A percentile compares a stretch with the other conserved stretches of the same genome.
Conservation (phyloP, 2,888 invertebrate genomes). For the Andricus curvator region DNA sequence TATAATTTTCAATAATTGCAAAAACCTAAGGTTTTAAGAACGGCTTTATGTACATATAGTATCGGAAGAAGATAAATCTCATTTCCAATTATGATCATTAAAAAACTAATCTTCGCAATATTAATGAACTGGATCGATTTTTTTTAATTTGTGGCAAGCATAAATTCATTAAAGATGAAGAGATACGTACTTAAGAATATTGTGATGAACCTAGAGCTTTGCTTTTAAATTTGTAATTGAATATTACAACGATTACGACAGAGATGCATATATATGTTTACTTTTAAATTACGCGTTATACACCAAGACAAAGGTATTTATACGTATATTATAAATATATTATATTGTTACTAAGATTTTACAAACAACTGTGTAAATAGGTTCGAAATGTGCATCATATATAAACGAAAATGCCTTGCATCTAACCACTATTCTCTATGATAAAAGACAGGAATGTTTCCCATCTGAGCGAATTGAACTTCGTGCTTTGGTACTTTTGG, state of each 20-base stretch:
- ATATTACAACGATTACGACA: slow-evolving; percentile 39
- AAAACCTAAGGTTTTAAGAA: too few relatives aligned
- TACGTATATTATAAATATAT: slow-evolving; percentile 47
- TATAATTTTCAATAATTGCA: not conserved
- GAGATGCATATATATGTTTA: slow-evolving; percentile 43
- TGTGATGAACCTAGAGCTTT: slow-evolving; percentile 35
- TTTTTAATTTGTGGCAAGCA: not conserved
- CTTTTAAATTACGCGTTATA: slow-evolving; percentile 45
- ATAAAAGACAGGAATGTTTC: slow-evolving; percentile 13
- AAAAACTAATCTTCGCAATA: not conserved
- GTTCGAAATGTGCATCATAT: slow-evolving; percentile 23
- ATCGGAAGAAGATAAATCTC: too few relatives aligned
- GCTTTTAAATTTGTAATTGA: slow-evolving; percentile 41
- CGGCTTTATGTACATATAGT: too few relatives aligned
- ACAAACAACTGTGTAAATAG: slow-evolving; percentile 31
- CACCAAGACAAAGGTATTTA: slow-evolving; percentile 49
- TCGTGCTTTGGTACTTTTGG: not conserved
- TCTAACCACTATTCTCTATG: slow-evolving; percentile 18
- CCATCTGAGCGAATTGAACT: slow-evolving; percentile 1
- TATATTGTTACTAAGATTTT: slow-evolving; percentile 47
- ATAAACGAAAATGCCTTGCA: slow-evolving; percentile 25
- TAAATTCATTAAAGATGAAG: not conserved
- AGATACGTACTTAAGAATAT: slow-evolving; percentile 32
- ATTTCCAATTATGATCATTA: not conserved
- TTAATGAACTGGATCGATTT: not conserved